Conservation (phyloP, 2,888 invertebrate genomes). For the Bellardia bayeri region DNA sequence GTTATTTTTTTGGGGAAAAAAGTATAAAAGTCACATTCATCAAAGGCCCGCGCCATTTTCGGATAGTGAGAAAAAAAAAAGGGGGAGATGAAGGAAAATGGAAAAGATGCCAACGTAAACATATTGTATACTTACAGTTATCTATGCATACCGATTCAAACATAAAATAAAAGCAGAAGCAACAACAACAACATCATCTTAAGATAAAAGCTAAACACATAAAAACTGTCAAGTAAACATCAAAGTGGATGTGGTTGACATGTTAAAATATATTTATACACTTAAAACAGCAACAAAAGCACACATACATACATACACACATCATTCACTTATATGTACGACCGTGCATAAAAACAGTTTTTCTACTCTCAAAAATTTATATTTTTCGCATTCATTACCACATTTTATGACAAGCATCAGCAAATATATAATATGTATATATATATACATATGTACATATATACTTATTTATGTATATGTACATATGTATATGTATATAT, state of each 20-base stretch:
- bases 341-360: not conserved
- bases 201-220: conserved; percentile 79
- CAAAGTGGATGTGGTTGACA: conserved; percentile 82
- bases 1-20: conserved; percentile 17
- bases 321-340: not conserved
- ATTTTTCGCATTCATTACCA: conserved; percentile 73
- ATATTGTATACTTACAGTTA: conserved; percentile 35
- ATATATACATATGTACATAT: too few species aligned
- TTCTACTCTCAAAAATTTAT: conserved; percentile 34
- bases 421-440: conserved; percentile 9
- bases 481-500: too few species aligned
- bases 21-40: conserved; percentile 59
- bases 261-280: conserved; percentile 76
- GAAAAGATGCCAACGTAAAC: conserved; percentile 51
- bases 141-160: conserved; percentile 11
- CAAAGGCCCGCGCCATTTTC: conserved; percentile 53
- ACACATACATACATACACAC: conserved; percentile 69
- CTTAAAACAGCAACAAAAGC: conserved; percentile 34
- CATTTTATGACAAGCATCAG: conserved; percentile 58
- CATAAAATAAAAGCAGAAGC: not conserved
- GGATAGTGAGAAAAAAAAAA: not conserved
- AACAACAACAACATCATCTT: conserved; percentile 18
- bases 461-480: too few species aligned
- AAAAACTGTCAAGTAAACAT: conserved; percentile 82
- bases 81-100: not conserved